Evolutionary conservation across 2,113 vertebrate genomes (phyloP).

Genomic region (Amia ocellicauda): DNA sequence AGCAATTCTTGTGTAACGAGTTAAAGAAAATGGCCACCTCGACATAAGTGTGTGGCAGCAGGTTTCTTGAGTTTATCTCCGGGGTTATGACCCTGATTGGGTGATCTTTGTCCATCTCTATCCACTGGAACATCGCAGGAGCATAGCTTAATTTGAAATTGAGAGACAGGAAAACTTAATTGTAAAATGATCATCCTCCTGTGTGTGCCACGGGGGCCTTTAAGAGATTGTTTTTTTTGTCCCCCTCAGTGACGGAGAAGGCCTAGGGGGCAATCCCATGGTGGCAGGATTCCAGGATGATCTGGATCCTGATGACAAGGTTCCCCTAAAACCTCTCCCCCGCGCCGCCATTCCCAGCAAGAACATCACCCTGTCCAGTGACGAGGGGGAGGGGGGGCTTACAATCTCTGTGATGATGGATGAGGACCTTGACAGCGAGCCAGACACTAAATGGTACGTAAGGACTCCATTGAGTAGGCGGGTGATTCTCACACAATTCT

Average conservation of each 20-base stretch:
- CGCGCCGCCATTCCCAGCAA: conserved; percentile 57
- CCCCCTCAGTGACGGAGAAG: conserved; percentile 74
- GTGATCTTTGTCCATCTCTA: too few relatives aligned
- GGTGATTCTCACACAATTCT: too few relatives aligned
- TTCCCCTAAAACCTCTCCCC: conserved; percentile 40
- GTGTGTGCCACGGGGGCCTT: too few relatives aligned
- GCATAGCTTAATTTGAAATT: too few relatives aligned
- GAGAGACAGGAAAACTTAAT: too few relatives aligned
- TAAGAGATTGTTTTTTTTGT: neutral
- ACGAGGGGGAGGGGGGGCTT: conserved; percentile 67
- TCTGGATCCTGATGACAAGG: conserved; percentile 79
- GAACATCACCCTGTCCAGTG: conserved; percentile 73
- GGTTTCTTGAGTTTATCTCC: too few relatives aligned
- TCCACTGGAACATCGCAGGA: too few relatives aligned
- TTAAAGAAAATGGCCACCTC: too few relatives aligned
- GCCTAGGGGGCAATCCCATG: conserved; percentile 77
- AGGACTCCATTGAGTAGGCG: neutral
- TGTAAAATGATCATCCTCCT: too few relatives aligned
- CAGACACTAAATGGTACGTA: conserved; percentile 64
- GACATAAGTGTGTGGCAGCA: too few relatives aligned
- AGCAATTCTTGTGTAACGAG: too few relatives aligned
- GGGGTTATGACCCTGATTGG: too few relatives aligned
- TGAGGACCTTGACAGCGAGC: conserved; percentile 49
- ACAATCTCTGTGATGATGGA: conserved; percentile 30
- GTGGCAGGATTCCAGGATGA: conserved; percentile 89